Percentiles rank a stretch among this genome's conserved stretches.
Evolutionary conservation across 2,888 invertebrate species (phyloP).

Genomic region (Zootermopsis nevadensis): DNA sequence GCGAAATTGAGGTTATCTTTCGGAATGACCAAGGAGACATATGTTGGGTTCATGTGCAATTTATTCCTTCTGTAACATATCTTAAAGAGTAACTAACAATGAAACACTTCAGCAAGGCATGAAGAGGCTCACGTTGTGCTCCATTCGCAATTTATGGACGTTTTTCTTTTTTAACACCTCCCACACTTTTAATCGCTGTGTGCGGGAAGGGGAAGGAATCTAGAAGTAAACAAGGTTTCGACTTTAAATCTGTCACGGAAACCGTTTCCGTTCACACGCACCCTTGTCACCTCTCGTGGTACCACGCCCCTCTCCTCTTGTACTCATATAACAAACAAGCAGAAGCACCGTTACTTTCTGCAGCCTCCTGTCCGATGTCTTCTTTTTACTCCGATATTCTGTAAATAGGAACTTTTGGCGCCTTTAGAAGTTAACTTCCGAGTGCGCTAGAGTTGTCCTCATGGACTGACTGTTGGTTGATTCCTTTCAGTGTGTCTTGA

Average conservation of each 20-base stretch:
- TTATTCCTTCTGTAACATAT: too few species aligned
- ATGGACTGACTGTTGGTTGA: too few species aligned
- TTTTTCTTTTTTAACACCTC: too few species aligned
- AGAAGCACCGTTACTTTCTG: neutral
- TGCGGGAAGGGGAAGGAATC: neutral
- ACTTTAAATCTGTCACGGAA: slow-evolving; percentile 55
- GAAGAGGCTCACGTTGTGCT: too few species aligned
- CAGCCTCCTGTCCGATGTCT: neutral
- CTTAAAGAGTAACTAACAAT: too few species aligned
- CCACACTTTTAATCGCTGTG: slow-evolving; percentile 30
- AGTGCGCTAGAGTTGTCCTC: neutral
- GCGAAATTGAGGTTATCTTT: too few species aligned
- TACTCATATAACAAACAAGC: neutral
- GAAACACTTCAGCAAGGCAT: too few species aligned
- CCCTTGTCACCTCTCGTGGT: slow-evolving; percentile 23
- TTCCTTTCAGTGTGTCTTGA: neutral
- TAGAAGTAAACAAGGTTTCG: slow-evolving; percentile 21
- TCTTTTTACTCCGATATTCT: neutral
- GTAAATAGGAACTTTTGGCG: neutral
- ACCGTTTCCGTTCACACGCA: slow-evolving; percentile 55
- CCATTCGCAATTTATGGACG: too few species aligned
- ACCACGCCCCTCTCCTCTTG: neutral
- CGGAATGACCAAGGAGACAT: too few species aligned
- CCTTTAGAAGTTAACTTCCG: neutral
- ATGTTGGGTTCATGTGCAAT: too few species aligned